A percentile compares a stretch with the other conserved stretches of the same genome.
Evolutionary conservation across 2,888 invertebrate species (phyloP).

Genomic region (Drosophila helvetica): DNA sequence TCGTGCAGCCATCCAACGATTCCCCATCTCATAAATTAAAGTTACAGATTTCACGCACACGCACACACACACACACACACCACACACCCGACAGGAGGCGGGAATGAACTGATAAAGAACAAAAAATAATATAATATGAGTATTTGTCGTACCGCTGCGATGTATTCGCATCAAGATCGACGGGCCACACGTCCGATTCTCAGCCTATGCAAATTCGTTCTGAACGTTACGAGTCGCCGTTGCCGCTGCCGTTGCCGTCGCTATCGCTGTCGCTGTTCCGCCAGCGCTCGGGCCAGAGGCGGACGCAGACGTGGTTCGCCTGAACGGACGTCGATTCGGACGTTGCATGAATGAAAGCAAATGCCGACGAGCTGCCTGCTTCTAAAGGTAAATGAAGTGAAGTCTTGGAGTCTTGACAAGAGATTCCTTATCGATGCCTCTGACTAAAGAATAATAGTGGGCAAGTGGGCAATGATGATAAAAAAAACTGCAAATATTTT

Average conservation of each 20-base stretch:
- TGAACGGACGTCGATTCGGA: not conserved
- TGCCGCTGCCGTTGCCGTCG: not conserved
- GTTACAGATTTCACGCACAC: conserved; percentile 54
- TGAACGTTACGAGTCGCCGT: conserved; percentile 46
- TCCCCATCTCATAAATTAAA: conserved; percentile 65
- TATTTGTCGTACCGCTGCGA: conserved; percentile 42
- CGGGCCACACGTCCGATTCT: conserved; percentile 59
- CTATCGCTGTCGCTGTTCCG: conserved; percentile 10
- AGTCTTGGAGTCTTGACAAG: no score
- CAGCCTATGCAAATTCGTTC: conserved; percentile 73
- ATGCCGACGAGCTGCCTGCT: not conserved
- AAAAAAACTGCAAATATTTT: not conserved
- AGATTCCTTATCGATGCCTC: not conserved
- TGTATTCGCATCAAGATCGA: conserved; percentile 54
- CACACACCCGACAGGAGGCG: conserved; percentile 30
- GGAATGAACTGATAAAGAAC: conserved; percentile 17
- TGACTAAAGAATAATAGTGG: not conserved
- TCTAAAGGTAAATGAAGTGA: not conserved
- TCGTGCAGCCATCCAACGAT: conserved; percentile 47
- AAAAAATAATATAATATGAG: conserved; percentile 19
- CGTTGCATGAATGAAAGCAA: not conserved
- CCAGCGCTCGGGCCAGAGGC: conserved; percentile 15
- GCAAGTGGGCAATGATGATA: not conserved
- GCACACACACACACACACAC: conserved; percentile 25
- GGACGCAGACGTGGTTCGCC: not conserved